Percentiles rank a stretch among this genome's conserved stretches.
Conservation (phyloP, 2,888 invertebrate genomes). For the Choristoneura rosaceana region DNA sequence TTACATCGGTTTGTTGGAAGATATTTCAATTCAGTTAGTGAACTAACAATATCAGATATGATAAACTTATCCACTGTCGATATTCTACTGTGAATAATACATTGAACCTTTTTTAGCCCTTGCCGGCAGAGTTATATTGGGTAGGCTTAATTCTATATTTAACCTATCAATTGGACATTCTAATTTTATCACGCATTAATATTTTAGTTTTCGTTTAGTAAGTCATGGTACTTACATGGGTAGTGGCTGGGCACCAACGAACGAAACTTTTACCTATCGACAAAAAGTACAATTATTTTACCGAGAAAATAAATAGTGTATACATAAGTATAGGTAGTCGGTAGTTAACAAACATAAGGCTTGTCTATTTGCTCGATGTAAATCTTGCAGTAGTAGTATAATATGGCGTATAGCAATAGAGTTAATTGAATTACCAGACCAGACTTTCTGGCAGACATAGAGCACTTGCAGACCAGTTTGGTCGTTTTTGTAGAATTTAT, state of each 20-base stretch:
- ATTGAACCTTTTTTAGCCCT: not conserved
- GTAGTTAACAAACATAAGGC: too few relatives aligned
- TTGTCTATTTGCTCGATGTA: too few relatives aligned
- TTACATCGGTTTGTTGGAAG: slow-evolving; percentile 16
- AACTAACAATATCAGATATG: slow-evolving; percentile 33
- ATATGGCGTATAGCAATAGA: too few relatives aligned
- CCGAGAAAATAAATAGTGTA: too few relatives aligned
- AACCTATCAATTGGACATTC: not conserved
- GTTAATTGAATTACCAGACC: not conserved
- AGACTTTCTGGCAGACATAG: not conserved
- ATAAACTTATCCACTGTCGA: slow-evolving; percentile 19
- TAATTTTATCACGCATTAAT: not conserved
- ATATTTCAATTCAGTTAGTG: slow-evolving; percentile 37
- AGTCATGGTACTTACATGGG: too few relatives aligned
- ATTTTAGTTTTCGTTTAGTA: not conserved
- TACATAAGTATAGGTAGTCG: too few relatives aligned
- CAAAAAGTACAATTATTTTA: too few relatives aligned
- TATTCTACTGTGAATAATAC: slow-evolving; percentile 23
- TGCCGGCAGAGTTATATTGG: not conserved
- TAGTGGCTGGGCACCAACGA: too few relatives aligned
- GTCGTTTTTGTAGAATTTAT: not conserved
- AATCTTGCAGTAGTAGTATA: too few relatives aligned
- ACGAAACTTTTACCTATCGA: too few relatives aligned
- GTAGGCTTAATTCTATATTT: not conserved
- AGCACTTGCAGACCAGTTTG: not conserved